Evolutionary conservation across 2,797 vertebrate genomes (phyloP).

Genomic region (Macropus fuliginosus): DNA sequence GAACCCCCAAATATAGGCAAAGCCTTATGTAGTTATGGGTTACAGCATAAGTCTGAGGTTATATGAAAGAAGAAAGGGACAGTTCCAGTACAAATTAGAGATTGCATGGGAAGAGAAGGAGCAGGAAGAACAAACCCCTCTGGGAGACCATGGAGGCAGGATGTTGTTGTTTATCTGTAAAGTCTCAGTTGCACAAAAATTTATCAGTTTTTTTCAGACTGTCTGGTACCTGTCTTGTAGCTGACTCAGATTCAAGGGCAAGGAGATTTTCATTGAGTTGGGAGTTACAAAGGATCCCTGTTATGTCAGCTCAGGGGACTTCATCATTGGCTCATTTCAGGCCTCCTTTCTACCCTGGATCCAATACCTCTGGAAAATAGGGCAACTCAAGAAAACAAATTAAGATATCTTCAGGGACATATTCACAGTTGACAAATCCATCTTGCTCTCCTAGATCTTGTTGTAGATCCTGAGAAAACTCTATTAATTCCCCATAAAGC

Average conservation of each 20-base stretch:
- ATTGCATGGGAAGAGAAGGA: neutral
- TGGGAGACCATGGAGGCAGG: constrained; percentile 68
- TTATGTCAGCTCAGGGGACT: neutral
- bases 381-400: constrained; percentile 81
- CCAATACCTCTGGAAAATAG: neutral
- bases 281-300: neutral
- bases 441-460: constrained; percentile 64
- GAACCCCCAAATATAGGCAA: neutral
- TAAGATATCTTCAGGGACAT: constrained; percentile 55
- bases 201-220: neutral
- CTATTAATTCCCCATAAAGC: neutral
- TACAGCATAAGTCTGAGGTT: constrained; percentile 86
- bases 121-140: neutral
- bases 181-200: neutral
- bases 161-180: neutral
- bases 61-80: neutral
- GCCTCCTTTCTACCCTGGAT: neutral
- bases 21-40: neutral
- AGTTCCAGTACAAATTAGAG: too few relatives aligned
- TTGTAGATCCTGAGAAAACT: constrained; percentile 37
- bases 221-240: constrained; percentile 83
- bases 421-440: constrained; percentile 49
- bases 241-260: constrained; percentile 77
- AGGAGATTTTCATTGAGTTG: constrained; percentile 93
- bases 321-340: neutral